phyloP scores from a whole-genome alignment of 1,140 invertebrate genomes.

The Platyscapa corneri region DNA sequence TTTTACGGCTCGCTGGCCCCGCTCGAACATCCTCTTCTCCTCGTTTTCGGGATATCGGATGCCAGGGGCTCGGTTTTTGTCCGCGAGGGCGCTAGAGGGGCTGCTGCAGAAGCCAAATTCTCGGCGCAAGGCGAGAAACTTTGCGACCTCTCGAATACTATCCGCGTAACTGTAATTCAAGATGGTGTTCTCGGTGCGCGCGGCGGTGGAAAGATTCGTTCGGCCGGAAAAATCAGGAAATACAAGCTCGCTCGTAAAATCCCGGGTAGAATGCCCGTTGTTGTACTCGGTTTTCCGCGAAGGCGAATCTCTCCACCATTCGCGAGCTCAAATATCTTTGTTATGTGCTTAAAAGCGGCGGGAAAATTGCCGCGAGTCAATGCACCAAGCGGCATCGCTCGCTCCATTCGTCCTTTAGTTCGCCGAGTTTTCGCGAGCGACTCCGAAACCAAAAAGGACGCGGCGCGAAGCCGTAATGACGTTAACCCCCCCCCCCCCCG shows the following conservation, averaged over 20 bases:
- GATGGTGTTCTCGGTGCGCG: neutral
- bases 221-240: conserved; percentile 44
- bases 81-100: neutral
- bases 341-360: neutral
- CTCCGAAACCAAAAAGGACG: too few relatives aligned
- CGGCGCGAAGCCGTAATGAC: too few relatives aligned
- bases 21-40: too few relatives aligned
- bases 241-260: conserved; percentile 47
- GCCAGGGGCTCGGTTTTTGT: too few relatives aligned
- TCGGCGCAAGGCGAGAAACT: conserved; percentile 10
- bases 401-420: neutral
- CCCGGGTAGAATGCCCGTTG: conserved; percentile 16
- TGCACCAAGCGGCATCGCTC: conserved; percentile 6
- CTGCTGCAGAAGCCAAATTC: neutral
- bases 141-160: conserved; percentile 23
- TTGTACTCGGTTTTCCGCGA: conserved; percentile 23
- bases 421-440: too few relatives aligned
- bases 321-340: conserved; percentile 35
- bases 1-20: too few relatives aligned
- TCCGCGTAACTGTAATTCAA: neutral
- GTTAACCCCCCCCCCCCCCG: too few relatives aligned
- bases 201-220: neutral
- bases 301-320: neutral
- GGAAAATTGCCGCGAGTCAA: conserved; percentile 24
- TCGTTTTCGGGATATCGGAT: too few relatives aligned